Percentiles rank a stretch among this genome's conserved stretches.
These are phyloP conservation scores for Epinephelus coioides DNA, from an alignment of 2,797 vertebrate species.

Conservation along the genomic window DNA sequence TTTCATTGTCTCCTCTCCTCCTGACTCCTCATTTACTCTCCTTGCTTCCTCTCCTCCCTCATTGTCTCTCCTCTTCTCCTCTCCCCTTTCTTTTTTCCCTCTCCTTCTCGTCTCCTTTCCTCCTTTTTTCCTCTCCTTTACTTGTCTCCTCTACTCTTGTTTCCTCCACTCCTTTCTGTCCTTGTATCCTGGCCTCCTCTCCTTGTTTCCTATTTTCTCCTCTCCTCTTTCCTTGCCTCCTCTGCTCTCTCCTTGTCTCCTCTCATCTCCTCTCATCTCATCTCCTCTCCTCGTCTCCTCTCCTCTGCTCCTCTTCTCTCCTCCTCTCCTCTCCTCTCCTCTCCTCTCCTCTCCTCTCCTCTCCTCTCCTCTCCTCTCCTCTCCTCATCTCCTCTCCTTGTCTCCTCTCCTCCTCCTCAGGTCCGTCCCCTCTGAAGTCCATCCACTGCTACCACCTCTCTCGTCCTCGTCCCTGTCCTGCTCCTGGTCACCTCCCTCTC, in stretches of 20 bases:
- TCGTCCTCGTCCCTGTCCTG: conserved; percentile 94
- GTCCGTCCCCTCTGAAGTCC: conserved; percentile 89
- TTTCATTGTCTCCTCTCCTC: not conserved
- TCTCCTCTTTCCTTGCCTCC: not conserved
- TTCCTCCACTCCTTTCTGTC: fast-evolving
- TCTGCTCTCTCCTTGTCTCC: not conserved
- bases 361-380: not conserved
- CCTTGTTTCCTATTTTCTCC: too few species aligned
- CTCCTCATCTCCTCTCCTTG: not conserved
- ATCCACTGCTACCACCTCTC: conserved; percentile 93
- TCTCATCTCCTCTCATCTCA: not conserved
- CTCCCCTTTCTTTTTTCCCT: not conserved
- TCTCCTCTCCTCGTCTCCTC: too few species aligned
- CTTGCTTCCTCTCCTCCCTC: not conserved
- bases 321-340: too few species aligned
- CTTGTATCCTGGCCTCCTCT: too few species aligned
- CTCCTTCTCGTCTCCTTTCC: not conserved
- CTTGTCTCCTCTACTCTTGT: not conserved
- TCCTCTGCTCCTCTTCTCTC: too few species aligned
- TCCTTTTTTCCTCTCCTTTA: not conserved
- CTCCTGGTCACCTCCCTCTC: conserved; percentile 91
- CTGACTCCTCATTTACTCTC: not conserved
- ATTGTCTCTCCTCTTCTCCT: fast-evolving
- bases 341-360: too few species aligned
- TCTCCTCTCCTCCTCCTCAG: conserved; percentile 68